Evolutionary conservation across 2,888 invertebrate species (phyloP).

Genomic region (Ethmia dodecea): DNA sequence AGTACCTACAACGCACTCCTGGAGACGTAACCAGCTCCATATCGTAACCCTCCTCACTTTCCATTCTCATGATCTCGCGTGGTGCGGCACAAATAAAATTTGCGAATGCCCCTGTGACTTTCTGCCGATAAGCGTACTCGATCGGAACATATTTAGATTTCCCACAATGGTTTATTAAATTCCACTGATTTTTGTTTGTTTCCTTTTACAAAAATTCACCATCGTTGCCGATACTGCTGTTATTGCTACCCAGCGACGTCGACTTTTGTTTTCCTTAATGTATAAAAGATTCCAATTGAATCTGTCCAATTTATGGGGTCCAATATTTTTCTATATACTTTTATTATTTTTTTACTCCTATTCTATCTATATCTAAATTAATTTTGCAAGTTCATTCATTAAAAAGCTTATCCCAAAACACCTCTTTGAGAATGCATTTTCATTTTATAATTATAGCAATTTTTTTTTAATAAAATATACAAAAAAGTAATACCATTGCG

Average conservation of each 20-base stretch:
- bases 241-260: background rate
- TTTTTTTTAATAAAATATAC: too few species aligned
- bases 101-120: conserved; percentile 33
- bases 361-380: background rate
- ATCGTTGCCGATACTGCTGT: background rate
- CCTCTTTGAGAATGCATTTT: too few species aligned
- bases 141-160: conserved; percentile 24
- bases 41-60: conserved; percentile 55
- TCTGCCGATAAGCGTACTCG: conserved; percentile 26
- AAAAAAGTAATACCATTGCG: too few species aligned
- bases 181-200: background rate
- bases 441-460: too few species aligned
- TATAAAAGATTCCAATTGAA: background rate
- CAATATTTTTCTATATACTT: background rate
- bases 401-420: too few species aligned
- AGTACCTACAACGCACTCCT: too few species aligned
- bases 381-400: too few species aligned
- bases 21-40: too few species aligned
- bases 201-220: background rate
- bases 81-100: conserved; percentile 48
- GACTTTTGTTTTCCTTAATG: background rate
- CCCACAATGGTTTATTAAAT: conserved; percentile 4
- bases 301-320: background rate
- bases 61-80: conserved; percentile 37
- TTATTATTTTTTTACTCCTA: background rate